These are phyloP conservation scores for Cantharis rustica DNA, from an alignment of 2,888 invertebrate genomes.

Conservation along the genomic window DNA sequence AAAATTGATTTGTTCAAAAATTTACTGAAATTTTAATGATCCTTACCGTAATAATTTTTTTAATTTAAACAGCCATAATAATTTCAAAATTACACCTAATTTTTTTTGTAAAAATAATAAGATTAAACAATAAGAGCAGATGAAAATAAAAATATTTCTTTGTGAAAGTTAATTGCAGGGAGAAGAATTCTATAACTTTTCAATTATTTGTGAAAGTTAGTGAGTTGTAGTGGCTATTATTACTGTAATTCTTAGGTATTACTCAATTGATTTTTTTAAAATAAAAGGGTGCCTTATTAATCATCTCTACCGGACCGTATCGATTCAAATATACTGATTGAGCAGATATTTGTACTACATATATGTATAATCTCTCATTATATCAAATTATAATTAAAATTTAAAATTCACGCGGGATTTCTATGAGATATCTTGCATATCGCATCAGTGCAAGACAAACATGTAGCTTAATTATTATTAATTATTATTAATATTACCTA, in stretches of 20 bases:
- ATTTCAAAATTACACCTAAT: too few species aligned
- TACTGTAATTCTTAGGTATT: background rate
- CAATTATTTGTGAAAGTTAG: background rate
- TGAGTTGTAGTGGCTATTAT: background rate
- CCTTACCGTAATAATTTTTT: too few species aligned
- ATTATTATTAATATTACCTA: background rate
- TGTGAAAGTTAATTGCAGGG: background rate
- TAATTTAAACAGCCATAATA: too few species aligned
- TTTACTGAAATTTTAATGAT: too few species aligned
- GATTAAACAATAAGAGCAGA: too few species aligned
- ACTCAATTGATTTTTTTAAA: background rate
- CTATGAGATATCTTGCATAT: background rate
- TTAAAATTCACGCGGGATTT: background rate
- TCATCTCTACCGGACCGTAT: background rate
- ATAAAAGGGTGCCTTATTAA: background rate
- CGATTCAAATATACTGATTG: background rate
- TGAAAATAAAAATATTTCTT: too few species aligned
- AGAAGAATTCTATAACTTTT: background rate
- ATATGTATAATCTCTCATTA: background rate
- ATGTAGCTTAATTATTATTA: background rate
- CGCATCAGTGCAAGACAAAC: background rate
- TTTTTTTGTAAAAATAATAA: too few species aligned
- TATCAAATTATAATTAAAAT: background rate
- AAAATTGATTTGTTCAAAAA: too few species aligned
- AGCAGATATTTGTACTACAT: too few species aligned